These are phyloP conservation scores for Ptyas mucosa DNA, from an alignment of 2,113 vertebrate genomes.

Conservation along the genomic window DNA sequence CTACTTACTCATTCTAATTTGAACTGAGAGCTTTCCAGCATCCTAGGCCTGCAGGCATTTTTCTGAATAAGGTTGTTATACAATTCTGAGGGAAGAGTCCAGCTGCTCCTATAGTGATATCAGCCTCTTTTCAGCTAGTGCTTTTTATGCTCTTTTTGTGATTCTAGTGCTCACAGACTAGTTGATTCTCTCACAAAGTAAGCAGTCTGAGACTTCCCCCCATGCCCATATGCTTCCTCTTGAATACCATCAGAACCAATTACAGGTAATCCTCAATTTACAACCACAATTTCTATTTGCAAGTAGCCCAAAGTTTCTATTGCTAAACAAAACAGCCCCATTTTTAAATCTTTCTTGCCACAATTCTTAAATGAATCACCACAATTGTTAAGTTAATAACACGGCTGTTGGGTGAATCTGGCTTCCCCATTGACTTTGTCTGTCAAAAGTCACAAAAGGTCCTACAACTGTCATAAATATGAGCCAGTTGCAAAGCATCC, in stretches of 20 bases:
- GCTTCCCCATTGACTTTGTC: not conserved
- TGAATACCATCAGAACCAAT: not conserved
- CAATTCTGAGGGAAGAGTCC: too few relatives aligned
- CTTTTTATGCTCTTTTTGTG: not conserved
- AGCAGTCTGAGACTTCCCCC: too few relatives aligned
- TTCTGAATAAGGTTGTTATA: not conserved
- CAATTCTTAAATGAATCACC: not conserved
- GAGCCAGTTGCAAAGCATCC: not conserved
- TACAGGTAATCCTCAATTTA: not conserved
- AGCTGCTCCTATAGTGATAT: not conserved
- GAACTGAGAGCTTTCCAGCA: not conserved
- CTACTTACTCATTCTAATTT: not conserved
- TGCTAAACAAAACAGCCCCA: not conserved
- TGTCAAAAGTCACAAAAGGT: not conserved
- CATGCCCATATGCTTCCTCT: not conserved
- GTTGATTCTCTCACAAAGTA: too few relatives aligned
- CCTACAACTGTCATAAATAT: not conserved
- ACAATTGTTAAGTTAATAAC: not conserved
- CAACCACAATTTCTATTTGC: not conserved
- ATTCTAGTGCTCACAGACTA: not conserved
- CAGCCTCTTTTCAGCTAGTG: not conserved
- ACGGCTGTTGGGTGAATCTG: not conserved
- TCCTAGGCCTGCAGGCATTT: not conserved
- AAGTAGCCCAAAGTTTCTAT: not conserved
- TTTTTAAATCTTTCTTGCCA: not conserved